Conservation (phyloP, 2,888 invertebrate species). For the Dolichopus griseipennis region DNA sequence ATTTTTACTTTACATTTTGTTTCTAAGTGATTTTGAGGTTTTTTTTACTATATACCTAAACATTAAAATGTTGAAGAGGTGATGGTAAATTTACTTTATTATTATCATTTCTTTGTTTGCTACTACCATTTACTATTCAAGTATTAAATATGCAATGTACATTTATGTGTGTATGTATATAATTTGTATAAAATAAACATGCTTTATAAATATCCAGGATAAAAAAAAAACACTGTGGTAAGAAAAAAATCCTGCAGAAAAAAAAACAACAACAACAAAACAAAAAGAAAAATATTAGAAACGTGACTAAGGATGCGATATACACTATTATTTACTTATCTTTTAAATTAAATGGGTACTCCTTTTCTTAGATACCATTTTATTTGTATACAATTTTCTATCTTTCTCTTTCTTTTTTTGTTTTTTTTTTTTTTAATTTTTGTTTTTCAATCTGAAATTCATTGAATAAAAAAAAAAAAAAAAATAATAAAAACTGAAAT, state of each 20-base stretch:
- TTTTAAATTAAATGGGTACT: conserved; percentile 10
- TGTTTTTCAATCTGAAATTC: background rate
- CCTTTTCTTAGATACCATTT: conserved; percentile 8
- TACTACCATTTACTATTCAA: background rate
- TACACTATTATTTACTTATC: conserved; percentile 32
- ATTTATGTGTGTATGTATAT: background rate
- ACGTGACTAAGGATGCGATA: conserved; percentile 38
- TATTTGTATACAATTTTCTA: background rate
- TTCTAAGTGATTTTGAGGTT: background rate
- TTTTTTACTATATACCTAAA: background rate
- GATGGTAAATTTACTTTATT: background rate
- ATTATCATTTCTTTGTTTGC: background rate
- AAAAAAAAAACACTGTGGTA: background rate
- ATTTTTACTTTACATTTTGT: no score
- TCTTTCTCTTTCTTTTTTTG: background rate
- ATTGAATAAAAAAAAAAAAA: no score
- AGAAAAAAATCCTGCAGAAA: background rate
- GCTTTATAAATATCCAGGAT: background rate
- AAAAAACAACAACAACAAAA: conserved; percentile 12
- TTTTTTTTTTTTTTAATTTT: background rate
- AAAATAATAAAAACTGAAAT: no score
- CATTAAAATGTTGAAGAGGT: background rate
- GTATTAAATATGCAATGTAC: background rate
- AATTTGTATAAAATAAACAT: background rate
- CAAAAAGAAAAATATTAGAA: conserved; percentile 39